These are phyloP conservation scores for Odobenus rosmarus DNA, from an alignment of 2,113 vertebrate species.

Conservation along the genomic window DNA sequence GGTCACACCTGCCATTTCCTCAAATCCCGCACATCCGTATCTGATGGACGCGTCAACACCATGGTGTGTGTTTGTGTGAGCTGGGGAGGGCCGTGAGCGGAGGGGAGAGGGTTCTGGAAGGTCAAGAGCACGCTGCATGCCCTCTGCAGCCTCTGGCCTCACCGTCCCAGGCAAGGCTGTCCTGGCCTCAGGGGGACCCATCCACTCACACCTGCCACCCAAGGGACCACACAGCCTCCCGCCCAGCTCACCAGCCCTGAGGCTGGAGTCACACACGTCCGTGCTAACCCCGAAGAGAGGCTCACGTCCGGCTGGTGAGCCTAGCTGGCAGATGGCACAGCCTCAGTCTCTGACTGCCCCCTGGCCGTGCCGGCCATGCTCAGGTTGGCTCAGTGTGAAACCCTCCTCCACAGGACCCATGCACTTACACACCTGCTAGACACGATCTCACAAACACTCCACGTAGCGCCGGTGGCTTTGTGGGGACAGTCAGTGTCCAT, in stretches of 20 bases:
- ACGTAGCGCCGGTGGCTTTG: neutral
- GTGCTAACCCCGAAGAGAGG: neutral
- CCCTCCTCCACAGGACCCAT: neutral
- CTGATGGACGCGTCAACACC: accelerated
- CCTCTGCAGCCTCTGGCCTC: neutral
- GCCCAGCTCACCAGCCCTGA: neutral
- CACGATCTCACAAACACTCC: accelerated
- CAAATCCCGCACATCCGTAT: accelerated
- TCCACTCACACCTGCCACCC: neutral
- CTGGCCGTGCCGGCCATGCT: neutral
- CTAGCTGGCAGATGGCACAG: neutral
- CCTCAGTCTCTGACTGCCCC: neutral
- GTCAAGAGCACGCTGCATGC: neutral
- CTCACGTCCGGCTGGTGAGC: neutral
- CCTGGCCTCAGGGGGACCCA: neutral
- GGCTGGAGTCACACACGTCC: neutral
- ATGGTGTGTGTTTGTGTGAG: neutral
- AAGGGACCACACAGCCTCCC: neutral
- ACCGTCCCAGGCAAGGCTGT: neutral
- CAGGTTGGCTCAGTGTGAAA: accelerated
- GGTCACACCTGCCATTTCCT: neutral
- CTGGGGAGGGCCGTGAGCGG: neutral
- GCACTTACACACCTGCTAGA: neutral
- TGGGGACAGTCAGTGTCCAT: neutral
- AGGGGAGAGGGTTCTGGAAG: neutral